Percentiles rank a stretch among this genome's conserved stretches.
Conservation (phyloP, 2,797 vertebrate species). For the Serranus cabrilla region DNA sequence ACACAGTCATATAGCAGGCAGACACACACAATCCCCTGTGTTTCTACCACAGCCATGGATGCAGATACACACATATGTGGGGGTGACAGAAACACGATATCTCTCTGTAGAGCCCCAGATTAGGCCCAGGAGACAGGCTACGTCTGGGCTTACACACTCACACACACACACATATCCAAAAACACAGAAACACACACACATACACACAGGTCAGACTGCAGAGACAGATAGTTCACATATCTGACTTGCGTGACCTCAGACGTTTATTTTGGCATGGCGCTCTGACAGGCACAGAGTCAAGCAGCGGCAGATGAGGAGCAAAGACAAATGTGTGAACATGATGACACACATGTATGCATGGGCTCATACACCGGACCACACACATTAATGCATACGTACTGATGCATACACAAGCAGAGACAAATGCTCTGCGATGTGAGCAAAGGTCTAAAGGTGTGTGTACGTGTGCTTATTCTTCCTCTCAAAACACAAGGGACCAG, state of each 20-base stretch:
- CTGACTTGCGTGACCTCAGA: constrained; percentile 66
- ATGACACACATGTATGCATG: constrained; percentile 61
- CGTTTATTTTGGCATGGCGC: constrained; percentile 76
- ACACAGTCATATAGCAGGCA: constrained; percentile 28
- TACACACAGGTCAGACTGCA: constrained; percentile 50
- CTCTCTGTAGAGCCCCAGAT: constrained; percentile 74
- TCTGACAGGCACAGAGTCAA: constrained; percentile 66
- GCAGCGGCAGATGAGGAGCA: constrained; percentile 72
- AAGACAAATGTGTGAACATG: constrained; percentile 78
- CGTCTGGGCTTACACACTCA: constrained; percentile 66
- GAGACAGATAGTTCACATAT: constrained; percentile 77
- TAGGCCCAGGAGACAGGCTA: constrained; percentile 78
- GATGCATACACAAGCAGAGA: neutral
- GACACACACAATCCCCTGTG: constrained; percentile 54
- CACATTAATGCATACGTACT: constrained; percentile 31
- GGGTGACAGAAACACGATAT: constrained; percentile 74
- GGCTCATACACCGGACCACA: constrained; percentile 62
- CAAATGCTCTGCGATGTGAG: constrained; percentile 3
- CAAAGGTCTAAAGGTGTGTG: constrained; percentile 4
- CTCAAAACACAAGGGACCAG: neutral
- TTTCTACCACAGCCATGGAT: constrained; percentile 57
- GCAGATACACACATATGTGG: constrained; percentile 63
- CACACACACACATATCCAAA: constrained; percentile 46
- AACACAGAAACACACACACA: constrained; percentile 33
- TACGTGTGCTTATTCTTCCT: neutral